A percentile compares a stretch with the other conserved stretches of the same genome.
Conservation (phyloP, 2,888 invertebrate species). For the Belgica antarctica region DNA sequence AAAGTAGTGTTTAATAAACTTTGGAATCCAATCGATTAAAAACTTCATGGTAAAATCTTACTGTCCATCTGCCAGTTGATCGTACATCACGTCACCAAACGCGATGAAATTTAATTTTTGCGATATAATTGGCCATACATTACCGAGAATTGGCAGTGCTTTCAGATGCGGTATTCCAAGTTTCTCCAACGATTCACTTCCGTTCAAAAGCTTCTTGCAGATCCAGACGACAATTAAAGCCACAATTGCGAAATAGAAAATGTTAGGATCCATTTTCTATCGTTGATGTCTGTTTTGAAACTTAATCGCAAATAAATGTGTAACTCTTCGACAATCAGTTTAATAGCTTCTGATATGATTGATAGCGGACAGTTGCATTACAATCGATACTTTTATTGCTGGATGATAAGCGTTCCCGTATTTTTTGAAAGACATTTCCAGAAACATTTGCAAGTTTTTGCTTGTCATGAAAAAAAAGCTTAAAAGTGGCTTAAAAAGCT, state of each 20-base stretch:
- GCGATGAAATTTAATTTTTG: neutral
- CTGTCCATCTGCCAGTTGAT: neutral
- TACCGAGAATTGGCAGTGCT: neutral
- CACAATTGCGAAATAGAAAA: conserved; percentile 6
- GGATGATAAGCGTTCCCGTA: no score
- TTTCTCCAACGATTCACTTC: neutral
- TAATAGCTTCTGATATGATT: no score
- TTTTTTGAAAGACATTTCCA: no score
- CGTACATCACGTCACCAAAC: neutral
- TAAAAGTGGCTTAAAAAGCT: no score
- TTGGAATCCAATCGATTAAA: neutral
- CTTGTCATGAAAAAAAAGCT: no score
- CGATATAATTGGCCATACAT: neutral
- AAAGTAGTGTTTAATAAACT: neutral
- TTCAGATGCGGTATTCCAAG: neutral
- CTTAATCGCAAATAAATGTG: no score
- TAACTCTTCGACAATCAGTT: no score
- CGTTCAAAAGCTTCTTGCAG: neutral
- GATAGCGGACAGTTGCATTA: no score
- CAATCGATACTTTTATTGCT: no score
- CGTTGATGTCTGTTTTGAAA: no score
- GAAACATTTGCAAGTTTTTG: no score
- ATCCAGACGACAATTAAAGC: neutral
- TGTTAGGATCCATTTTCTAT: neutral
- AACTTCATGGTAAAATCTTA: neutral